phyloP scores from a whole-genome alignment of 2,888 invertebrate species.

The Eurytoma adleriae region DNA sequence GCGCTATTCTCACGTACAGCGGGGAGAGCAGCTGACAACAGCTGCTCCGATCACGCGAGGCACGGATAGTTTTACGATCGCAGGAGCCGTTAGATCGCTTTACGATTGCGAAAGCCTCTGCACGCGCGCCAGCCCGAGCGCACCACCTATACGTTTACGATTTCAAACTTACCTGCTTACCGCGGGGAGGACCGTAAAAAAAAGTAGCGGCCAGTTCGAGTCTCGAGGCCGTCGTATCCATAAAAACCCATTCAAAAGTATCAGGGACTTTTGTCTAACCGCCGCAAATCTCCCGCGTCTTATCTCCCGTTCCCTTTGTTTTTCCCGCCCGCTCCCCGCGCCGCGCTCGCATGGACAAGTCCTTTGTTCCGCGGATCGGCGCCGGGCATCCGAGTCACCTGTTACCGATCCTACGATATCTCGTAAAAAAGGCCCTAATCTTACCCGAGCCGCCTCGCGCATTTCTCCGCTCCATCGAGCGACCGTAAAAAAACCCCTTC shows the following conservation, averaged over 20 bases:
- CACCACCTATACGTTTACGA: slow-evolving; percentile 56
- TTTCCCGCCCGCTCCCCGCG: not conserved
- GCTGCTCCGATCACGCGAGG: slow-evolving; percentile 46
- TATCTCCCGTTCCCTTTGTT: slow-evolving; percentile 2
- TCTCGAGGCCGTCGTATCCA: slow-evolving; percentile 52
- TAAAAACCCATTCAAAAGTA: slow-evolving; percentile 54
- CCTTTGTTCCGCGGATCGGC: not conserved
- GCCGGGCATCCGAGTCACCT: slow-evolving; percentile 29
- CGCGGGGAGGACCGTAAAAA: slow-evolving; percentile 47
- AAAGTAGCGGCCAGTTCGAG: slow-evolving; percentile 12
- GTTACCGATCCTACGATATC: slow-evolving; percentile 22
- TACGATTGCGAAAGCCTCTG: slow-evolving; percentile 61
- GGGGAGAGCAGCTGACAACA: slow-evolving; percentile 26
- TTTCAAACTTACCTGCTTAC: slow-evolving; percentile 53
- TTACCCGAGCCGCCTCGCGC: not conserved
- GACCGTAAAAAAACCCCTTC: not conserved
- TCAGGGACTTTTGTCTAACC: slow-evolving; percentile 40
- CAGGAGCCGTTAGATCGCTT: slow-evolving; percentile 62
- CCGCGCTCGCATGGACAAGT: not conserved
- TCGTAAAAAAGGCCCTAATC: not conserved
- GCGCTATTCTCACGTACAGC: slow-evolving; percentile 1
- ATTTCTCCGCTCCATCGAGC: not conserved
- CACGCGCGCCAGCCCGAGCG: slow-evolving; percentile 2
- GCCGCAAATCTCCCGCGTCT: not conserved
- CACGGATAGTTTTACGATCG: slow-evolving; percentile 60